Conservation (phyloP, 2,888 invertebrate species). For the Yponomeuta evonymella region DNA sequence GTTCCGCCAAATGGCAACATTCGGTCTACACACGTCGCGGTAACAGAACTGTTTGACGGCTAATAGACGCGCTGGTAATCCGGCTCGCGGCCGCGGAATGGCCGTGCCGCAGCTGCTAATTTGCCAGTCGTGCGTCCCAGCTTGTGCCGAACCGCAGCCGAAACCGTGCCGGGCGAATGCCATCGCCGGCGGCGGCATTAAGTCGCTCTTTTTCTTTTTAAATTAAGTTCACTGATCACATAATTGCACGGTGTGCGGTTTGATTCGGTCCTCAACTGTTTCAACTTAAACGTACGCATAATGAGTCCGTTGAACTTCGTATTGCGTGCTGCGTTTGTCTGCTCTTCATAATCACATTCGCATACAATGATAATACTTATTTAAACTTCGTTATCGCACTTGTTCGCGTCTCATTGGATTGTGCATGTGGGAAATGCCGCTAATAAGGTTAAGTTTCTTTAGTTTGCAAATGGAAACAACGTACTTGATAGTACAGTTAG, state of each 20-base stretch:
- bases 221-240: slow-evolving; percentile 28
- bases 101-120: slow-evolving; percentile 57
- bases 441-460: slow-evolving; percentile 34
- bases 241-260: slow-evolving; percentile 14
- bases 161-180: slow-evolving; percentile 30
- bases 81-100: slow-evolving; percentile 30
- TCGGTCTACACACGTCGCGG: slow-evolving; percentile 64
- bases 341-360: slow-evolving; percentile 15
- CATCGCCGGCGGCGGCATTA: not conserved
- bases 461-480: slow-evolving; percentile 38
- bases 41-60: slow-evolving; percentile 51
- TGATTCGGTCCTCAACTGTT: slow-evolving; percentile 1
- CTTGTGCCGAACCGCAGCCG: slow-evolving; percentile 50
- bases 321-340: slow-evolving; percentile 20
- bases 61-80: slow-evolving; percentile 64
- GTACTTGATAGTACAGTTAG: slow-evolving; percentile 24
- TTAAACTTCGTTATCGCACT: slow-evolving; percentile 10
- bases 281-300: not conserved
- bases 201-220: slow-evolving; percentile 1
- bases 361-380: slow-evolving; percentile 11
- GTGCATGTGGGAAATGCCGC: slow-evolving; percentile 43
- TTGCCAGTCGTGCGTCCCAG: slow-evolving; percentile 63
- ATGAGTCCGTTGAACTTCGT: not conserved
- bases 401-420: slow-evolving; percentile 27
- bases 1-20: slow-evolving; percentile 49